Evolutionary conservation across 2,888 invertebrate species (phyloP), one percentile per base, ranked within the genome.

Genomic region (Phalangium opilio): DNA sequence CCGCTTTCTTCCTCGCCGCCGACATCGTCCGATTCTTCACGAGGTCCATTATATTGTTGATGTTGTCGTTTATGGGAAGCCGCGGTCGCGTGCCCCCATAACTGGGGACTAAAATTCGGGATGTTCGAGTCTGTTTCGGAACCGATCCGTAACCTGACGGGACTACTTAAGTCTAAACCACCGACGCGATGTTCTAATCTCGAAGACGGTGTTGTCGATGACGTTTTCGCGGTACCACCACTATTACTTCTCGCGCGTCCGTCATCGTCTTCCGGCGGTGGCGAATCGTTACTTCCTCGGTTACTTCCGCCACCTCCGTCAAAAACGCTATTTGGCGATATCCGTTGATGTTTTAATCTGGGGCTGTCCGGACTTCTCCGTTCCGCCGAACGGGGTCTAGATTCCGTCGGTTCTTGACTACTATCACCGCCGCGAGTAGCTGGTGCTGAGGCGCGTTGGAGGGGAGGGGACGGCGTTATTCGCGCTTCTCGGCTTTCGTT

Each of bases 31-130:
- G 4, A 4, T 7, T 12, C n/a, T 5, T 12, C 17, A 12, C 17
- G 38, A 36, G 7, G 38, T 36, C 38, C 15, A 8, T 12, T 12
- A 8, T 36, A 14, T 15, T 36, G 38, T 15, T 14, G 15, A 36
- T 14, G 44, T 17, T 53, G 53, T 8, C 50, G 41, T 17, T 41
- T 42, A 19, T 53, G 49, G 41, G 49, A 41, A 2, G 47, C 33
- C 5, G 49, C 50, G 43, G 45, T 51, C 32, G 53, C 49, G n/a
- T 47, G 53, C 15, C 50, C 45, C 53, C 53, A 53, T 3, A 53
- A 42, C 32, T 53, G 51, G 34, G 53, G 53, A 32, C 43, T 49
- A 17, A 53, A 49, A 45, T 51, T 47, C 18, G 53, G 53, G 17
- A 53, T 34, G 8, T 45, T 44, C 27, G 27, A 27, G 4, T 27